Evolutionary conservation across 2,888 invertebrate genomes (phyloP), one percentile per base, ranked within the genome.

Genomic region (Epistrophe eligans): DNA sequence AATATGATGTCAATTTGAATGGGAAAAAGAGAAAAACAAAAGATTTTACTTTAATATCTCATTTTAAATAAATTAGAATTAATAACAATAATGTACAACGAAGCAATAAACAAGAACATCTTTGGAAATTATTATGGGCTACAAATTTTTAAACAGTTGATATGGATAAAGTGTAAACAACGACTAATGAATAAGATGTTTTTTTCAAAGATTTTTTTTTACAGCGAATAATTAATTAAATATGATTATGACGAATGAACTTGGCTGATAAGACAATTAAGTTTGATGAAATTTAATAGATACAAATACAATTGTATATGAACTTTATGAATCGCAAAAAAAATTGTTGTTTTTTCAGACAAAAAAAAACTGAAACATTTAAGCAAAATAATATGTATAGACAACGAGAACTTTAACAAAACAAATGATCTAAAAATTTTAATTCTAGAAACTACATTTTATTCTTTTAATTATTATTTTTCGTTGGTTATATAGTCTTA

Each of bases 1-100:
- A 93, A 91, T 19, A 38, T 8, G 28, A n/a, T 5, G 1, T 5
- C 3, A 43, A 55, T 1, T 15, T 4, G 5, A 19, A 55, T 13
- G 28, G 43, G n/a, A 48, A 9, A 48, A 4, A 17, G 3, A 17
- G 15, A 17, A 48, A 4, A 48, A n/a, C n/a, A n/a, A 45, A 17
- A 48, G 0, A 6, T 45, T 8, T 15, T 55, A 8, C n/a, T 15
- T 8, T 28, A 28, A 24, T 24, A 24, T 24, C 24, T 28, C 13
- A 15, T 2, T 32, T 55, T 24, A 0, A 9, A 15, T 1, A 2
- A 28, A 32, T 55, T 55, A 0, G 28, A 32, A 32, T 32, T n/a
- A 55, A 28, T 55, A 55, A n/a, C 15, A 28, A 55, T 15, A 55
- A 13, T 8, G 15, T 67, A 19, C 3, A 67, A 67, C 35, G 15